Percentiles rank a stretch among this genome's conserved stretches.
These are phyloP conservation scores for Syritta pipiens DNA, from an alignment of 2,888 invertebrate species.

Conservation along the genomic window DNA sequence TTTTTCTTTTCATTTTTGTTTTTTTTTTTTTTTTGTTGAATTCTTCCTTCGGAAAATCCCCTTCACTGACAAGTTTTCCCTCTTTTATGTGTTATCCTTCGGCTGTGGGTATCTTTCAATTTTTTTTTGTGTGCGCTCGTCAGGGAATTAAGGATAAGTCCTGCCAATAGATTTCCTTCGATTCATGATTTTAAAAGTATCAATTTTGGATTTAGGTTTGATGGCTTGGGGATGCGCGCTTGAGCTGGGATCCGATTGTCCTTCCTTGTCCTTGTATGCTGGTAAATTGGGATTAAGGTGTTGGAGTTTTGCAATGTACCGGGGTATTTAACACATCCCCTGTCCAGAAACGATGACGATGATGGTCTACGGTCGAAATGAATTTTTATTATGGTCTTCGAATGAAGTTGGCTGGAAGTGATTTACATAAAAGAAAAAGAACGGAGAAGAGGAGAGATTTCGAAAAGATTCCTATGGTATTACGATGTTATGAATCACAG, in stretches of 20 bases:
- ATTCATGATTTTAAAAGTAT: slow-evolving; percentile 39
- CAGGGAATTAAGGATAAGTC: slow-evolving; percentile 25
- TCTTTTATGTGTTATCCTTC: neutral
- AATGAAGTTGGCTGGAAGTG: slow-evolving; percentile 8
- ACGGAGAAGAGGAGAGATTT: neutral
- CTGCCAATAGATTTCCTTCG: slow-evolving; percentile 29
- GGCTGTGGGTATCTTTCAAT: neutral
- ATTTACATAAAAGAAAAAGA: slow-evolving; percentile 1
- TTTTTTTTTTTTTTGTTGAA: neutral
- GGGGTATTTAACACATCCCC: slow-evolving; percentile 16
- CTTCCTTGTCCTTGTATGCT: slow-evolving; percentile 6
- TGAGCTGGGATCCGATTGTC: neutral
- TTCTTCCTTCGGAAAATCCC: neutral
- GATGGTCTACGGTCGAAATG: slow-evolving; percentile 31
- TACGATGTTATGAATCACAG: slow-evolving; percentile 38
- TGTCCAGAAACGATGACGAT: neutral
- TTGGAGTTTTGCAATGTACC: slow-evolving; percentile 1
- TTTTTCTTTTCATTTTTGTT: neutral
- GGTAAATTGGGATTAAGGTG: slow-evolving; percentile 42
- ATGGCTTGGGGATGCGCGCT: neutral
- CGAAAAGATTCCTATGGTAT: slow-evolving; percentile 9
- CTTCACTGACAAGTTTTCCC: slow-evolving; percentile 10
- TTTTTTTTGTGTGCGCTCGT: neutral
- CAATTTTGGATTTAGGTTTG: slow-evolving; percentile 32
- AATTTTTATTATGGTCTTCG: too few species aligned